Evolutionary conservation across 2,797 vertebrate genomes (phyloP).

Genomic region (Characodon lateralis): DNA sequence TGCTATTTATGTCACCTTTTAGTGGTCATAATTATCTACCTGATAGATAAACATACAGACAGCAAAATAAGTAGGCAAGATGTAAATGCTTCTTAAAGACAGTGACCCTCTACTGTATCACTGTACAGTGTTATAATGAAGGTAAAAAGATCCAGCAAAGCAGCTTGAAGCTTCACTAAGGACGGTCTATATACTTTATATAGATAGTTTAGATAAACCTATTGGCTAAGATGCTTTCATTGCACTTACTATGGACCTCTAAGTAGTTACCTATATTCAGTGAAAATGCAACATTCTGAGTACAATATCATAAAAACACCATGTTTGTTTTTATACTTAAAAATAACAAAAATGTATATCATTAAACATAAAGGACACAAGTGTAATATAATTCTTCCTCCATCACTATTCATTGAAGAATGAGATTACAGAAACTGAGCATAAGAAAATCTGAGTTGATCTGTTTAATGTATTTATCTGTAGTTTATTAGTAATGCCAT

Average conservation of each 20-base stretch:
- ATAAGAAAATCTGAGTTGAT: not conserved
- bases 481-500: not conserved
- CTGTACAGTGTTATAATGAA: slow-evolving; percentile 18
- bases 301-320: not conserved
- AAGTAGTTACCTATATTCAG: slow-evolving; percentile 27
- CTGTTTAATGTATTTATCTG: not conserved
- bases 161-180: slow-evolving; percentile 32
- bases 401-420: not conserved
- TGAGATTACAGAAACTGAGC: not conserved
- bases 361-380: not conserved
- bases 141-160: slow-evolving; percentile 35
- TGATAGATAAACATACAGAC: not conserved
- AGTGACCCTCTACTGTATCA: slow-evolving; percentile 10
- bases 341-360: not conserved
- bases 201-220: slow-evolving; percentile 82
- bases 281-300: not conserved
- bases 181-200: not conserved
- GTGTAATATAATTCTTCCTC: not conserved
- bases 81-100: slow-evolving; percentile 9
- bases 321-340: not conserved
- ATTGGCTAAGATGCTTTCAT: slow-evolving; percentile 73
- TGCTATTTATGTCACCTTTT: not conserved
- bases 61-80: not conserved
- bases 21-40: not conserved
- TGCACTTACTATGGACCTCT: slow-evolving; percentile 37